Evolutionary conservation across 2,888 invertebrate species (phyloP), one percentile per base, ranked within the genome.

Genomic region (Napeogenes inachia): DNA sequence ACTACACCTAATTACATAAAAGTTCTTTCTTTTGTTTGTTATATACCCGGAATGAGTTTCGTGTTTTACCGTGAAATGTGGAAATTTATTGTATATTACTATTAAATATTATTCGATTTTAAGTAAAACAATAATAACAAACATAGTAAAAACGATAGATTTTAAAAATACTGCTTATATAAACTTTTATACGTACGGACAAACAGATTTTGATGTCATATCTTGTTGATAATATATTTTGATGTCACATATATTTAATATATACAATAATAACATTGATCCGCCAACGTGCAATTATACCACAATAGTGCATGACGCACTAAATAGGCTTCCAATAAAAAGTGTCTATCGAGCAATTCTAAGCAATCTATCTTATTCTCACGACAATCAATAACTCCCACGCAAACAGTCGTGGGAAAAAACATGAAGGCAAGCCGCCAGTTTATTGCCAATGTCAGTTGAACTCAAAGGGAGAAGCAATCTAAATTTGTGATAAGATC

Each of bases 401-500:
- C 62, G 61, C 54, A 61, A 71, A 75, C 76, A 78, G 68, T 77
- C 77, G 78, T 82, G 84, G 77, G 82, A 84, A 84, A 66, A 69
- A 75, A 73, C 68, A 81, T 79, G 80, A 81, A 82, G 79, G 71
- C 73, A 68, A 65, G 70, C 82, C 78, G 80, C 79, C 79, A 70
- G 71, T 80, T 82, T 79, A 83, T 81, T 70, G 79, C 71, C 77
- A 75, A 76, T 79, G 80, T 80, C 79, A 72, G 72, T 76, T 80
- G 80, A 78, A 80, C 78, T 77, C 75, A 74, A 72, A 71, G 71
- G 74, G 75, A 77, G 80, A 81, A 75, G 71, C 78, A 77, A 80
- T 80, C 78, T 81, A 75, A 79, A 81, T 80, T 75, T 71, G 70
- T 71, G 84, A 85, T 85, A 69, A 64, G 60, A 86, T 87, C 85